Evolutionary conservation across 2,113 vertebrate genomes (phyloP).

Genomic region (Pavo muticus): DNA sequence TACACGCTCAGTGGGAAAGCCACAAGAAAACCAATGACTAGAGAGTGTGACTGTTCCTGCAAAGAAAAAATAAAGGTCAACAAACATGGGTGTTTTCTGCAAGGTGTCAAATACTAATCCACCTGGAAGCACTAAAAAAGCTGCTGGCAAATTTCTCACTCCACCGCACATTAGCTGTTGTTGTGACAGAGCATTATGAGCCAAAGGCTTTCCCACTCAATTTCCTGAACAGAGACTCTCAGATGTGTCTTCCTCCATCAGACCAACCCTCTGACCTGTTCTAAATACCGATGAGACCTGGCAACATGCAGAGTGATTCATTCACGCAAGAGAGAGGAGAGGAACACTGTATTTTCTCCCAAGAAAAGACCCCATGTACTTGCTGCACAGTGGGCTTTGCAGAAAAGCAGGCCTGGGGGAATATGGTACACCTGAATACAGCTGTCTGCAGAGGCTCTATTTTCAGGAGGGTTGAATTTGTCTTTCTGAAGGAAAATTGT

Average conservation of each 20-base stretch:
- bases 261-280: accelerated
- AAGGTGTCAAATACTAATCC: background rate
- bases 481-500: background rate
- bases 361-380: background rate
- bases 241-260: background rate
- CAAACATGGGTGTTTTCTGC: constrained; percentile 36
- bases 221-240: background rate
- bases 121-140: constrained; percentile 20
- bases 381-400: accelerated
- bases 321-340: background rate
- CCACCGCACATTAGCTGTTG: background rate
- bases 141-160: background rate
- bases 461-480: background rate
- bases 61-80: constrained; percentile 30
- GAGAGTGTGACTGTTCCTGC: constrained; percentile 17
- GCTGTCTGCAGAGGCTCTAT: accelerated
- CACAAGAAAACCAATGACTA: constrained; percentile 5
- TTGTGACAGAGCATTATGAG: background rate
- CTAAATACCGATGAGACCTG: background rate
- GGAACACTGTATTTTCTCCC: accelerated
- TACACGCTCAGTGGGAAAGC: constrained; percentile 25
- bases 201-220: background rate
- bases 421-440: background rate
- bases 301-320: background rate
- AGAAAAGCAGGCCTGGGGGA: accelerated